Evolutionary conservation across 2,888 invertebrate species (phyloP).

Genomic region (Erannis defoliaria): DNA sequence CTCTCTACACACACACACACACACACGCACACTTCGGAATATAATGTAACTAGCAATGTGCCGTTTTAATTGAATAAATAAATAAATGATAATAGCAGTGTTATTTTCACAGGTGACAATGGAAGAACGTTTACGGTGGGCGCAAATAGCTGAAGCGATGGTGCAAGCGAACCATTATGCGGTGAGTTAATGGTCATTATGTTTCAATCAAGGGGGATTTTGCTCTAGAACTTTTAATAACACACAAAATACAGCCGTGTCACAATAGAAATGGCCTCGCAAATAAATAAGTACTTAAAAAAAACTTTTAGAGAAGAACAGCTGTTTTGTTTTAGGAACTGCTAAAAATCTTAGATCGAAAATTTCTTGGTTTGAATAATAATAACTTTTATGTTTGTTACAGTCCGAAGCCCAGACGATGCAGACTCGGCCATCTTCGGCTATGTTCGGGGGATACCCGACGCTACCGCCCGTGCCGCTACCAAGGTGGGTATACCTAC

Average conservation of each 20-base stretch:
- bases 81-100: too few relatives aligned
- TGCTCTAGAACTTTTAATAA: too few relatives aligned
- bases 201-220: background rate
- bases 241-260: background rate
- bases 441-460: slow-evolving; percentile 93
- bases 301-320: too few relatives aligned
- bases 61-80: too few relatives aligned
- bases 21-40: too few relatives aligned
- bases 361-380: too few relatives aligned
- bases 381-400: slow-evolving; percentile 17
- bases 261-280: too few relatives aligned
- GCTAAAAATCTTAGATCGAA: too few relatives aligned
- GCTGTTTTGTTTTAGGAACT: too few relatives aligned
- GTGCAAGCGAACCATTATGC: slow-evolving; percentile 94
- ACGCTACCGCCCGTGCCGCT: slow-evolving; percentile 91
- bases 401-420: slow-evolving; percentile 86
- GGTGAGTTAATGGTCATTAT: slow-evolving; percentile 81
- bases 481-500: slow-evolving; percentile 84
- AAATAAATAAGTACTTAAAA: too few relatives aligned
- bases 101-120: slow-evolving; percentile 85
- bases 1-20: too few relatives aligned
- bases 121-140: slow-evolving; percentile 95
- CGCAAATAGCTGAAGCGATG: slow-evolving; percentile 96
- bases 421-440: slow-evolving; percentile 92
- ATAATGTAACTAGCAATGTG: too few relatives aligned